phyloP scores from a whole-genome alignment of 2,888 invertebrate species.

The Periphyllus acericola region DNA sequence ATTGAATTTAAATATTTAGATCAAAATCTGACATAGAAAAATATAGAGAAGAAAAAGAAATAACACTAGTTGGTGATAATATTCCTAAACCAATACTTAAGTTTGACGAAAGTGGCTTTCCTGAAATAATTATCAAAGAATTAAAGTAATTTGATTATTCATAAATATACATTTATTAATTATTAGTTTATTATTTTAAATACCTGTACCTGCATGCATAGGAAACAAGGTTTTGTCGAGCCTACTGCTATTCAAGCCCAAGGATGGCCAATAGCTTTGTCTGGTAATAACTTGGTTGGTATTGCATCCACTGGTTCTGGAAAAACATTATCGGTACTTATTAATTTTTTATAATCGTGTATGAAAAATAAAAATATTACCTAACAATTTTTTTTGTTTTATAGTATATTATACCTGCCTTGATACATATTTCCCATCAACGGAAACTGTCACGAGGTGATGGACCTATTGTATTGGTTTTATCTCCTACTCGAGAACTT shows the following conservation, averaged over 20 bases:
- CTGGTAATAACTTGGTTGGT: conserved; percentile 92
- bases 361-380: not conserved
- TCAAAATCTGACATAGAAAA: conserved; percentile 76
- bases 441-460: conserved; percentile 86
- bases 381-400: conserved; percentile 39
- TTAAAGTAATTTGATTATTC: conserved; percentile 59
- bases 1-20: conserved; percentile 67
- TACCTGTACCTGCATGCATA: conserved; percentile 68
- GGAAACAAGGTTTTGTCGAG: conserved; percentile 83
- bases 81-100: conserved; percentile 88
- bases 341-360: not conserved
- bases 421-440: conserved; percentile 94
- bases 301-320: conserved; percentile 96
- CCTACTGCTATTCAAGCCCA: conserved; percentile 97
- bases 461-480: conserved; percentile 90
- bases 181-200: not conserved
- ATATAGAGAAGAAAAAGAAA: conserved; percentile 82
- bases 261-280: conserved; percentile 95
- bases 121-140: conserved; percentile 77
- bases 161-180: conserved; percentile 21
- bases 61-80: conserved; percentile 85
- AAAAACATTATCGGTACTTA: conserved; percentile 79
- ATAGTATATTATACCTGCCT: conserved; percentile 86
- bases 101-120: conserved; percentile 90
- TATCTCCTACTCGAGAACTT: conserved; percentile 89